These are phyloP conservation scores for Alosa sapidissima DNA, from an alignment of 2,797 vertebrate species.

Conservation along the genomic window DNA sequence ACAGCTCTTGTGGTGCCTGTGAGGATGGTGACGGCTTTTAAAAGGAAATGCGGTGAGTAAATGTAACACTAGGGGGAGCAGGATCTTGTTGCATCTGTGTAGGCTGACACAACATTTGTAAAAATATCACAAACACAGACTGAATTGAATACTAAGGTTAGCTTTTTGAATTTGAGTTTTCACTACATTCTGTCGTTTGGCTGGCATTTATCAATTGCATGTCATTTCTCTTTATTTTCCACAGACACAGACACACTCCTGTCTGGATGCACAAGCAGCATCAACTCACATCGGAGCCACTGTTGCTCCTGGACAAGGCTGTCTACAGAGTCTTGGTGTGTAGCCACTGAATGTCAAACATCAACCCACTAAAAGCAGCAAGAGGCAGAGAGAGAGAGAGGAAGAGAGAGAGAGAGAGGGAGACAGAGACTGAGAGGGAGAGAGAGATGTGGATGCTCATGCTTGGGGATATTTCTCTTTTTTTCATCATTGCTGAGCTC, in stretches of 20 bases:
- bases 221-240: background rate
- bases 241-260: background rate
- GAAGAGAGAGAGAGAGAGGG: conserved; percentile 36
- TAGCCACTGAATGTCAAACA: conserved; percentile 59
- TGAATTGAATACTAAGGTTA: background rate
- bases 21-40: background rate
- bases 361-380: conserved; percentile 38
- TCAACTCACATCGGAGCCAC: conserved; percentile 52
- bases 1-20: background rate
- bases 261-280: conserved; percentile 56
- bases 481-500: conserved; percentile 15
- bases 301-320: conserved; percentile 47
- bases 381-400: conserved; percentile 17
- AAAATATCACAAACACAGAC: background rate
- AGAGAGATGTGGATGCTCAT: background rate
- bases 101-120: too few species aligned
- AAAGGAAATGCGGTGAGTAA: background rate
- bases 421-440: background rate
- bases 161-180: background rate
- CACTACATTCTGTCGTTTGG: background rate
- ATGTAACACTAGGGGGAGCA: background rate
- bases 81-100: background rate
- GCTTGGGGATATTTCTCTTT: conserved; percentile 13
- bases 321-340: conserved; percentile 44
- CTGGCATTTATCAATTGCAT: background rate